Base-by-base conservation (phyloP, 2,113 vertebrate species). In the Grantiella picta region DNA sequence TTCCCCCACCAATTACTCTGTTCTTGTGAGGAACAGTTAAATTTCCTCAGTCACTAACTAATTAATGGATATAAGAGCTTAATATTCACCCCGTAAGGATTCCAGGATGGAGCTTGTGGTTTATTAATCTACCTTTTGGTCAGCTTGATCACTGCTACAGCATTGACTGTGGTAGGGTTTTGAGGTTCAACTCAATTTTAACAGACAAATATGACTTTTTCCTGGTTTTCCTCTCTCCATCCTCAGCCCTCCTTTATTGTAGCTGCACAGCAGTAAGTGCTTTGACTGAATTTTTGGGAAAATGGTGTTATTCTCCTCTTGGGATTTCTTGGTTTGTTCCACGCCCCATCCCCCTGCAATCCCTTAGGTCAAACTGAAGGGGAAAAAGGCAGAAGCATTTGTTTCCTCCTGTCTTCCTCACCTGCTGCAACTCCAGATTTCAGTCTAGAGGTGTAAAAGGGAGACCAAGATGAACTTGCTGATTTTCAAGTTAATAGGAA, bases 1-100 rank as follows among this genome's bases (percentile, higher is more conserved):
- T 21, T 2, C 10, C 2, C 7, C 3, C 29, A 2, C 5, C 15
- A 25, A 0, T 61, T 76, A 40, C 40, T 76, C 29, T 19, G 17
- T 20, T 53, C 54, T 40, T 53, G 31, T 5, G n/a, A 53, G 23
- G 19, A 60, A 7, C n/a, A 72, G 29, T 82, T 73, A 63, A 19
- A 49, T 83, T 36, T 89, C 49, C 25, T 68, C 20, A 31, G 2
- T 44, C n/a, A 49, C 44, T 47, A 57, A 29, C 10, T 60, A 61
- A 56, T 81, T 83, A 76, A 52, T 10, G 4, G 7, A 16, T 80
- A 16, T 40, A 63, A 28, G n/a, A 44, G 22, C 33, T 66, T 61
- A 75, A 38, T 17, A 9, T 31, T 19, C 4, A 3, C 78, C 16
- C n/a, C 35, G 72, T 65, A 69, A 40, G 12, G 36, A 31, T 82